Percentiles rank a stretch among this genome's conserved stretches.
These are phyloP conservation scores for Cairina moschata DNA, from an alignment of 2,113 vertebrate species.

Conservation along the genomic window DNA sequence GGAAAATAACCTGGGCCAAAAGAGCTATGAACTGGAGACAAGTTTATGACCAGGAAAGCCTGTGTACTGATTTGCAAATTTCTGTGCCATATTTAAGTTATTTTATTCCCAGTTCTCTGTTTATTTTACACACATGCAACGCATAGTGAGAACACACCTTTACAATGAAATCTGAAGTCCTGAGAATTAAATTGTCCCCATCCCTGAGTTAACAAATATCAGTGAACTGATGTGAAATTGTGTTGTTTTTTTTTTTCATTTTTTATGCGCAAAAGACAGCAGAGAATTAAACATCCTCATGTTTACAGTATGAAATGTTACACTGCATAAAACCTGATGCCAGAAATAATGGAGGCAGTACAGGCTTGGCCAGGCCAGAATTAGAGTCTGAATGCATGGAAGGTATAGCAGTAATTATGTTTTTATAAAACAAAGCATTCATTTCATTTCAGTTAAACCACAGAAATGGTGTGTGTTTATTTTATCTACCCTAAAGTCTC, in stretches of 20 bases:
- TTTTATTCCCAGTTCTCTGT: neutral
- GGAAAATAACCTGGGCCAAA: neutral
- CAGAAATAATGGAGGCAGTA: neutral
- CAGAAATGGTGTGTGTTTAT: slow-evolving; percentile 20
- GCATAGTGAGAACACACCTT: neutral
- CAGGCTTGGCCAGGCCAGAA: neutral
- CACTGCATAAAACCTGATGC: neutral
- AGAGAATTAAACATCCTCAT: neutral
- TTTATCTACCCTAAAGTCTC: slow-evolving; percentile 31
- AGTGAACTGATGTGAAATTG: neutral
- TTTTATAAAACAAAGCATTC: slow-evolving; percentile 31
- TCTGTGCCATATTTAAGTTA: neutral
- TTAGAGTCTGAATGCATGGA: neutral
- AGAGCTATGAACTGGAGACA: neutral
- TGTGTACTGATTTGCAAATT: neutral
- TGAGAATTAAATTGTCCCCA: neutral
- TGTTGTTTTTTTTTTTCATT: neutral
- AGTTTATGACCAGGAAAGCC: neutral
- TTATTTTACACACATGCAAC: neutral
- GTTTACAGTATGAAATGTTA: neutral
- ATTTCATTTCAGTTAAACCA: slow-evolving; percentile 53
- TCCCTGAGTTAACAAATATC: neutral
- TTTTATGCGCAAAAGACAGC: neutral
- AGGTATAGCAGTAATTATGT: neutral
- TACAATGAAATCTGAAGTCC: neutral